Evolutionary conservation across 2,888 invertebrate genomes (phyloP).

Genomic region (Melinaea marsaeus): DNA sequence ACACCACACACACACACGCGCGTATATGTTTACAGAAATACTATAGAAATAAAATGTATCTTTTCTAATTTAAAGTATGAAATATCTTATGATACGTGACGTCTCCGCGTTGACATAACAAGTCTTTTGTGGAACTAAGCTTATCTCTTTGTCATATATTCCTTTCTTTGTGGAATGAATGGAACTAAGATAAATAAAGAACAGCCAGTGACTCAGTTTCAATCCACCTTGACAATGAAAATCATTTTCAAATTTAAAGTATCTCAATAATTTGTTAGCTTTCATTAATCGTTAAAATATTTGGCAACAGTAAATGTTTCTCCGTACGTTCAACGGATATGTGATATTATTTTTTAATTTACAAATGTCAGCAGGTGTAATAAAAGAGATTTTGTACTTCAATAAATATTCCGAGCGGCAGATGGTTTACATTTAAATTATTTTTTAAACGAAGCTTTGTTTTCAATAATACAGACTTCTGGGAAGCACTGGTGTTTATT

Average conservation of each 20-base stretch:
- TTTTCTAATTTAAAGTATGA: neutral
- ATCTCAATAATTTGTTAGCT: neutral
- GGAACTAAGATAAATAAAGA: neutral
- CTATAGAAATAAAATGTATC: too few relatives aligned
- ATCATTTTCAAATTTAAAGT: neutral
- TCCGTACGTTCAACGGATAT: slow-evolving; percentile 1
- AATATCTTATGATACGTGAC: neutral
- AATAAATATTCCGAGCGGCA: slow-evolving; percentile 3
- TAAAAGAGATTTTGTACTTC: neutral
- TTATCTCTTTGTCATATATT: slow-evolving; percentile 5
- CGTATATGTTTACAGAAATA: too few relatives aligned
- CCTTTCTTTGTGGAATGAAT: slow-evolving; percentile 3
- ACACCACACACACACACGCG: too few relatives aligned
- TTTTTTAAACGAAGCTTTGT: neutral
- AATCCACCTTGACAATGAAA: neutral
- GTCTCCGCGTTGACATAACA: neutral
- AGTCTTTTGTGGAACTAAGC: neutral
- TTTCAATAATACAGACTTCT: too few relatives aligned
- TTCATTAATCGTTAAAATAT: neutral
- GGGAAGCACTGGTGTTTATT: too few relatives aligned
- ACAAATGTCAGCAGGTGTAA: slow-evolving; percentile 6
- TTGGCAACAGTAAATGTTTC: slow-evolving; percentile 1
- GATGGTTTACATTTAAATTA: neutral
- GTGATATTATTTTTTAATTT: neutral
- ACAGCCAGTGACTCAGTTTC: too few relatives aligned